phyloP scores from a whole-genome alignment of 1,140 invertebrate genomes.

The Hyphantria cunea region DNA sequence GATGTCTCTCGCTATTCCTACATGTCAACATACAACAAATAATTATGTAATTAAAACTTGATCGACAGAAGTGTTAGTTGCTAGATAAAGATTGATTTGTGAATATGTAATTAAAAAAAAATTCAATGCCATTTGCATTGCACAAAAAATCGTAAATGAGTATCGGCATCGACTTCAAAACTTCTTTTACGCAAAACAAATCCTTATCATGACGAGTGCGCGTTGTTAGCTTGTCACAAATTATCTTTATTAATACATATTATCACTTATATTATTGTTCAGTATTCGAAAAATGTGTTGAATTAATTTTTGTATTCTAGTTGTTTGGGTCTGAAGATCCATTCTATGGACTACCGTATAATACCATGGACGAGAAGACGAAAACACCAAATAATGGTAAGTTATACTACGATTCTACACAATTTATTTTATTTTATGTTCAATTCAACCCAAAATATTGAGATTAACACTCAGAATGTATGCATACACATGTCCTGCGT shows the following conservation, averaged over 20 bases:
- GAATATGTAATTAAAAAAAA: slow-evolving; percentile 15
- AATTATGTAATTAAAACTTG: slow-evolving; percentile 47
- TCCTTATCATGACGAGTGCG: slow-evolving; percentile 2
- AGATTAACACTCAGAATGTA: background rate
- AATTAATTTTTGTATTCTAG: slow-evolving; percentile 54
- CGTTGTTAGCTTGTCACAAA: slow-evolving; percentile 8
- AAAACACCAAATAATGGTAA: slow-evolving; percentile 70
- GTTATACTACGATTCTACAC: slow-evolving; percentile 29
- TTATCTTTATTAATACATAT: slow-evolving; percentile 25
- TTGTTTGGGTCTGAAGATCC: slow-evolving; percentile 78
- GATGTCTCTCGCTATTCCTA: slow-evolving; percentile 50
- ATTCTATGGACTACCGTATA: slow-evolving; percentile 75
- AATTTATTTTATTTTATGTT: background rate
- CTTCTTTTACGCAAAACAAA: background rate
- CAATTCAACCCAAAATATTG: background rate
- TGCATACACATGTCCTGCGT: background rate
- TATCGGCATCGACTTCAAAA: slow-evolving; percentile 1
- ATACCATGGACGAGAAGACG: slow-evolving; percentile 61
- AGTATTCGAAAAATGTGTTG: slow-evolving; percentile 1
- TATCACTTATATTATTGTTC: background rate
- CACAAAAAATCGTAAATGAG: background rate
- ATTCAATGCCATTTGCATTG: background rate
- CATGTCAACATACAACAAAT: slow-evolving; percentile 44
- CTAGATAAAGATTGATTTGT: slow-evolving; percentile 25
- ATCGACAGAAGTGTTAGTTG: slow-evolving; percentile 22